Conservation (phyloP, 2,113 vertebrate species). For the Tragelaphus buxtoni region DNA sequence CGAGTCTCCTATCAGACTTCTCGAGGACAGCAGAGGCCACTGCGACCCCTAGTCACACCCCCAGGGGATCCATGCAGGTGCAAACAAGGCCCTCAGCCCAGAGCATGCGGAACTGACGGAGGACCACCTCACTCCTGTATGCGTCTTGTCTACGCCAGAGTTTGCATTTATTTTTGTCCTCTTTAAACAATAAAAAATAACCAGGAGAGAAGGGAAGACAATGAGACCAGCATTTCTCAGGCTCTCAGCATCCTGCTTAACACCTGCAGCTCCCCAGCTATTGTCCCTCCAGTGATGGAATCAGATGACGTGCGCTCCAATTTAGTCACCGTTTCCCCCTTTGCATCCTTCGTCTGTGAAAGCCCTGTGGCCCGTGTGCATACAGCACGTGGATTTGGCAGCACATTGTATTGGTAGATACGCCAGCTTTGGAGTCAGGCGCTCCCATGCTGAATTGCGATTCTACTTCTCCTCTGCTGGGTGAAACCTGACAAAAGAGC, state of each 20-base stretch:
- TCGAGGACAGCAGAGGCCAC: background rate
- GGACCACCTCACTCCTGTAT: background rate
- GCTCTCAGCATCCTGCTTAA: background rate
- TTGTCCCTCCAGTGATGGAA: background rate
- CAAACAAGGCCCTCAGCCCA: background rate
- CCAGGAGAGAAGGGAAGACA: background rate
- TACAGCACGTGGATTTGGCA: rapidly evolving
- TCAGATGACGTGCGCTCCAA: background rate
- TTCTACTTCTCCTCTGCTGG: background rate
- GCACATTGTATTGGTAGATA: background rate
- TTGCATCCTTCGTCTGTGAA: background rate
- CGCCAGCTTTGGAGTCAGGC: background rate
- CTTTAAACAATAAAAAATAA: background rate
- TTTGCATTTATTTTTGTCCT: background rate
- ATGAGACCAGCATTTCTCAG: background rate
- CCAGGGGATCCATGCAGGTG: background rate
- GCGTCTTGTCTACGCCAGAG: background rate
- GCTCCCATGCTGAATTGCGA: background rate
- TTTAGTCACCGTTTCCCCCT: background rate
- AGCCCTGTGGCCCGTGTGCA: rapidly evolving
- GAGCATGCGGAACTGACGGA: background rate
- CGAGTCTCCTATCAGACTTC: background rate
- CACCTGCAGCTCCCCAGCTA: background rate
- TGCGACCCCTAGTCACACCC: background rate
- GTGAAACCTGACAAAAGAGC: background rate